Percentiles rank a stretch among this genome's conserved stretches.
These are phyloP conservation scores for Perizoma affinitatum DNA, from an alignment of 2,888 invertebrate species.

Conservation along the genomic window DNA sequence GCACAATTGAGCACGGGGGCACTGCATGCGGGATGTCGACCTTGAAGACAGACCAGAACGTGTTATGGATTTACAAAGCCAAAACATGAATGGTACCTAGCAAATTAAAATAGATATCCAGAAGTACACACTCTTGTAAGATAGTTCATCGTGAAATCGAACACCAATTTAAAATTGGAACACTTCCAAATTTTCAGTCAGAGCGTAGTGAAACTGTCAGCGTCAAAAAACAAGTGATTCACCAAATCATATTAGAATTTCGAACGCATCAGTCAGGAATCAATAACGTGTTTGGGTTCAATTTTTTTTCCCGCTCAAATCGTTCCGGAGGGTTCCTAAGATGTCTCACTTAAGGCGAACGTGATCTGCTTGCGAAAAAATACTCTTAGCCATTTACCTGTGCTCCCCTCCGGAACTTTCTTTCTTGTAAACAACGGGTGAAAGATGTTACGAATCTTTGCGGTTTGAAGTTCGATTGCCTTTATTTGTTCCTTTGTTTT, in stretches of 20 bases:
- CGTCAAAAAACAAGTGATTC: constrained; percentile 19
- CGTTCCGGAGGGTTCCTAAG: constrained; percentile 65
- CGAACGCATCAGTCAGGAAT: constrained; percentile 52
- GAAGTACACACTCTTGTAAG: constrained; percentile 5
- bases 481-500: constrained; percentile 56
- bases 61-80: constrained; percentile 13
- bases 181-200: constrained; percentile 20
- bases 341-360: constrained; percentile 81
- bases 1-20: constrained; percentile 49
- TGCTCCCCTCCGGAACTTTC: constrained; percentile 45
- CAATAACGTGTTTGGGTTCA: constrained; percentile 63
- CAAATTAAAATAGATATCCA: constrained; percentile 11
- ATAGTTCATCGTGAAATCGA: constrained; percentile 24
- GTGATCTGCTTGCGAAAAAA: constrained; percentile 82
- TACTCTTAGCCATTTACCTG: constrained; percentile 73
- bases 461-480: constrained; percentile 66
- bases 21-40: constrained; percentile 42
- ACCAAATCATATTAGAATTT: constrained; percentile 34
- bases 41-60: constrained; percentile 22
- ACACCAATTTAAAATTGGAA: constrained; percentile 30
- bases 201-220: constrained; percentile 28
- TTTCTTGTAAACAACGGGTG: constrained; percentile 74
- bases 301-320: constrained; percentile 69
- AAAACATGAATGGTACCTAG: constrained; percentile 6
- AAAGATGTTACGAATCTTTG: constrained; percentile 70